Evolutionary conservation across 2,113 vertebrate species (phyloP).

Genomic region (Cynopterus brachyotis): DNA sequence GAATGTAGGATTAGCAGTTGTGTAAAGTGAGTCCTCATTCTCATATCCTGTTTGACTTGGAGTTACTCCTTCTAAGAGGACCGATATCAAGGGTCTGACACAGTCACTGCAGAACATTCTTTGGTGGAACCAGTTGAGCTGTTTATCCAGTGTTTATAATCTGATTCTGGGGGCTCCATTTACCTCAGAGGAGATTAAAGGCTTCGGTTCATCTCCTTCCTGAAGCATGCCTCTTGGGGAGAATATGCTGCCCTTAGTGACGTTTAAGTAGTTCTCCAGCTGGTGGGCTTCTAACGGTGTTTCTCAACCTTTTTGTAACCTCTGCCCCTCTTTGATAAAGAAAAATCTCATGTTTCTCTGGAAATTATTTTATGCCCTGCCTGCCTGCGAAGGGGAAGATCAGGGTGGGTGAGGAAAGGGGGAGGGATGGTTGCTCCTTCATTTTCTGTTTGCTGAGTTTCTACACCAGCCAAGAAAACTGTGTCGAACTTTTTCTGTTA

Average conservation of each 20-base stretch:
- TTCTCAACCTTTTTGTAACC: slow-evolving; percentile 62
- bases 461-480: neutral
- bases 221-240: neutral
- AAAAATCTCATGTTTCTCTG: slow-evolving; percentile 55
- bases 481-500: neutral
- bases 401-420: neutral
- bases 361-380: slow-evolving; percentile 10
- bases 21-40: neutral
- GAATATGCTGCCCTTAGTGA: neutral
- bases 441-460: neutral
- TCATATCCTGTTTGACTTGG: neutral
- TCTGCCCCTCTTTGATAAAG: slow-evolving; percentile 52
- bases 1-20: neutral
- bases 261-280: slow-evolving; percentile 30
- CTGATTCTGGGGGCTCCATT: neutral
- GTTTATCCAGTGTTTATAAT: neutral
- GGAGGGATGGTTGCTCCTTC: neutral
- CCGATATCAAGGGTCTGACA: neutral
- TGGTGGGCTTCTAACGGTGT: slow-evolving; percentile 17
- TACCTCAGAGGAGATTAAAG: slow-evolving; percentile 41
- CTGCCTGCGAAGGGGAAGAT: neutral
- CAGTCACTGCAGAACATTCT: neutral
- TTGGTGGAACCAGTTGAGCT: neutral
- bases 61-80: neutral
- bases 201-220: slow-evolving; percentile 5